Evolutionary conservation across 2,113 vertebrate species (phyloP).

Genomic region (Myocastor coypus): DNA sequence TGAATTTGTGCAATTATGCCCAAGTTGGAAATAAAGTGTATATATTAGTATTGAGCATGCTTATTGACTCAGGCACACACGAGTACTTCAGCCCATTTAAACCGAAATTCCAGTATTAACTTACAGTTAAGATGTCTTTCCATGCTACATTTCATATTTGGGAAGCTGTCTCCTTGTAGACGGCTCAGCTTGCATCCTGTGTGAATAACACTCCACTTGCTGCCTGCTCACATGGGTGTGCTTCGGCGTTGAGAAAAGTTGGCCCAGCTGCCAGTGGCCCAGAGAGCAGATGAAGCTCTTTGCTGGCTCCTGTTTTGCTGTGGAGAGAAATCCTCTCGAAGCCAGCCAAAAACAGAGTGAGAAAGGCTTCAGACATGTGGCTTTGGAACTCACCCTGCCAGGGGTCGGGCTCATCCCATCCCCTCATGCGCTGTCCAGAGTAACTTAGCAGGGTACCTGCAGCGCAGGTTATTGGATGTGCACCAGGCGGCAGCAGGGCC

Average conservation of each 20-base stretch:
- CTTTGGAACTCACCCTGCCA: neutral
- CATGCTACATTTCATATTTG: neutral
- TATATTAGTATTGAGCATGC: neutral
- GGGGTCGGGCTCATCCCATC: neutral
- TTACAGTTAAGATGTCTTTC: neutral
- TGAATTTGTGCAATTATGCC: neutral
- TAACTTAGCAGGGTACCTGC: neutral
- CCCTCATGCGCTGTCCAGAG: too few relatives aligned
- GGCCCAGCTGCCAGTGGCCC: neutral
- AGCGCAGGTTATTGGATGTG: too few relatives aligned
- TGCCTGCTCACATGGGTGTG: neutral
- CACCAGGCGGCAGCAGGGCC: accelerated
- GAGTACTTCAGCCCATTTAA: neutral
- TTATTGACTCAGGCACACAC: neutral
- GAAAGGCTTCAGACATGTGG: neutral
- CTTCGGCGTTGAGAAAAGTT: neutral
- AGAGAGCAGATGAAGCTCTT: neutral
- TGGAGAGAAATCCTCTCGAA: neutral
- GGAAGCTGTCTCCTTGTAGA: neutral
- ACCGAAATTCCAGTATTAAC: neutral
- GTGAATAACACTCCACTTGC: accelerated
- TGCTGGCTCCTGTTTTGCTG: neutral
- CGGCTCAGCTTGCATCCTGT: neutral
- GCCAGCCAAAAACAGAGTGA: neutral
- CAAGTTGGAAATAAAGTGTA: neutral